Percentiles rank a stretch among this genome's conserved stretches.
These are phyloP conservation scores for Anabas testudineus DNA, from an alignment of 2,797 vertebrate genomes.

Conservation along the genomic window DNA sequence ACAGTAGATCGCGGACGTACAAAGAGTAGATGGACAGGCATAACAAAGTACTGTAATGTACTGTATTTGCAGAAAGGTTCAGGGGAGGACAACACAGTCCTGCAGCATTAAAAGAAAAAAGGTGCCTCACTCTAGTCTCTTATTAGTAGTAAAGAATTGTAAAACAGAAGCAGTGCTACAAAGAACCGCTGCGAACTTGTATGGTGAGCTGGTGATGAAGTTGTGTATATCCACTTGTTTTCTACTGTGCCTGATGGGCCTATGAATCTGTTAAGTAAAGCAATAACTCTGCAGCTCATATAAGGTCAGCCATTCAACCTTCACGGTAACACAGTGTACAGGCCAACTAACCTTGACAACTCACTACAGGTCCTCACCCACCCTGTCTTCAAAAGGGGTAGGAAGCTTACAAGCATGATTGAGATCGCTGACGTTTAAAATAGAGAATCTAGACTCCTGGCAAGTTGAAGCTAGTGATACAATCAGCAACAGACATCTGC, in stretches of 20 bases:
- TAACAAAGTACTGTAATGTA: constrained; percentile 46
- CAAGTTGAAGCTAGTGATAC: background rate
- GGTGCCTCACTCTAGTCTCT: background rate
- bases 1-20: constrained; percentile 44
- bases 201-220: background rate
- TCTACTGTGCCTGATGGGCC: background rate
- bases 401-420: constrained; percentile 11
- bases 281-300: background rate
- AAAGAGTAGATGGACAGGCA: constrained; percentile 40
- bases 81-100: constrained; percentile 34
- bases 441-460: constrained; percentile 15
- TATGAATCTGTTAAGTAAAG: background rate
- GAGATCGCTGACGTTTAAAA: constrained; percentile 18
- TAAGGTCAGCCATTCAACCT: constrained; percentile 9
- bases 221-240: background rate
- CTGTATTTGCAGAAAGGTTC: constrained; percentile 31
- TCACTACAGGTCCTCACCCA: constrained; percentile 26
- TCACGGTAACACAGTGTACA: constrained; percentile 13
- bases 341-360: constrained; percentile 29
- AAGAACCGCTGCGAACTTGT: background rate
- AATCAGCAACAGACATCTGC: constrained; percentile 2
- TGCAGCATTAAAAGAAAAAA: constrained; percentile 41
- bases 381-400: constrained; percentile 48
- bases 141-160: background rate
- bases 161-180: background rate